A percentile compares a stretch with the other conserved stretches of the same genome.
Conservation (phyloP, 2,113 vertebrate genomes). For the Dipodomys merriami region DNA sequence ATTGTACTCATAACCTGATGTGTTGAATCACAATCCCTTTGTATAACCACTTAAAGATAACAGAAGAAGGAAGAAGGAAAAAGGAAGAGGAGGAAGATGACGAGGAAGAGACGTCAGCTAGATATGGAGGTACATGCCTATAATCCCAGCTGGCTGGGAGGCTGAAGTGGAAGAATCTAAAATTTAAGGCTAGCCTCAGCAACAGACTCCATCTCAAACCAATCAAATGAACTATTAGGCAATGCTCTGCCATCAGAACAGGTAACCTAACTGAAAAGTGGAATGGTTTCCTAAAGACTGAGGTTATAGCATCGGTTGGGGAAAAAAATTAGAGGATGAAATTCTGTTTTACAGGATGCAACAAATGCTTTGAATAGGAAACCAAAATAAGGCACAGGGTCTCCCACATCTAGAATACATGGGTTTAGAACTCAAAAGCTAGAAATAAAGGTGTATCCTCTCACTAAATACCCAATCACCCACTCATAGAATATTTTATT, state of each 20-base stretch:
- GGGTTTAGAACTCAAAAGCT: not conserved
- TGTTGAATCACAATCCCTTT: too few species aligned
- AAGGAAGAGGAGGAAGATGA: too few species aligned
- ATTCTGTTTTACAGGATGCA: not conserved
- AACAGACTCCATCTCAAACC: not conserved
- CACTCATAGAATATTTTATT: not conserved
- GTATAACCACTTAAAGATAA: not conserved
- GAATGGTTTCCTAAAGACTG: not conserved
- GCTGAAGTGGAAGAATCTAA: not conserved
- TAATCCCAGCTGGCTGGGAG: not conserved
- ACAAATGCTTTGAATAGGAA: not conserved
- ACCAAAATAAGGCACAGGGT: not conserved
- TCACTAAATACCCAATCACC: not conserved
- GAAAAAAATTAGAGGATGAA: not conserved
- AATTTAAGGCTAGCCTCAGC: not conserved
- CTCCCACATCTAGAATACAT: not conserved
- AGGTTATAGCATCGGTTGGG: not conserved
- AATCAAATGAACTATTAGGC: too few species aligned
- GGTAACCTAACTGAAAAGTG: not conserved
- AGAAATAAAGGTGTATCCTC: not conserved
- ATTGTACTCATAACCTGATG: too few species aligned
- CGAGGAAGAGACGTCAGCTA: too few species aligned
- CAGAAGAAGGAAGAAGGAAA: too few species aligned
- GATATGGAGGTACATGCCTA: not conserved
- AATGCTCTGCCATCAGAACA: too few species aligned